These are phyloP conservation scores for Scomber colias DNA, from an alignment of 2,113 vertebrate genomes.

Conservation along the genomic window DNA sequence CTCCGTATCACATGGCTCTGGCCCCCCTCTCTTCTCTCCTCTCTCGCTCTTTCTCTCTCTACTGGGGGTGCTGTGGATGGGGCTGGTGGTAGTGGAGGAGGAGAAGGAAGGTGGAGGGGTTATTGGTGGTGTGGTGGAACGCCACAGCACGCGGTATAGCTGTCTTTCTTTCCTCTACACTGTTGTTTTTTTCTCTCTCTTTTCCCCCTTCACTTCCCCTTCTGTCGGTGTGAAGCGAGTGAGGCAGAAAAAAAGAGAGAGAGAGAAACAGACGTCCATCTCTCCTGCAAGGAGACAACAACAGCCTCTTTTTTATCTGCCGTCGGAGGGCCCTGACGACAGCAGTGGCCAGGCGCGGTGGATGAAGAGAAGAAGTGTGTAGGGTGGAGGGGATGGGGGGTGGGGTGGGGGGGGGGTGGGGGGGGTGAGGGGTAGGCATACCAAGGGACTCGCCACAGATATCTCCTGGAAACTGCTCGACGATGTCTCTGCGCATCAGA, in stretches of 20 bases:
- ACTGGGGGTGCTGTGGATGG: slow-evolving; percentile 73
- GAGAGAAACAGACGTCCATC: slow-evolving; percentile 78
- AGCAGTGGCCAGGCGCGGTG: slow-evolving; percentile 75
- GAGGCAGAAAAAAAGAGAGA: slow-evolving; percentile 47
- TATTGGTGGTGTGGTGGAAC: slow-evolving; percentile 71
- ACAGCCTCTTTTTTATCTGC: slow-evolving; percentile 81
- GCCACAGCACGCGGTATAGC: slow-evolving; percentile 67
- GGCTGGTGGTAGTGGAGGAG: slow-evolving; percentile 44
- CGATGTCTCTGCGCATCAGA: slow-evolving; percentile 82
- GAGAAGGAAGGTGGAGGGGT: slow-evolving; percentile 13
- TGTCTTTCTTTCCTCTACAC: slow-evolving; percentile 64
- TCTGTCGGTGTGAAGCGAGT: slow-evolving; percentile 73
- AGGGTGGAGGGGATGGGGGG: slow-evolving; percentile 12
- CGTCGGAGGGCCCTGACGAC: slow-evolving; percentile 78
- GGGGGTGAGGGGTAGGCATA: slow-evolving; percentile 56
- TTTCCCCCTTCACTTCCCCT: slow-evolving; percentile 54
- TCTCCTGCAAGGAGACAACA: slow-evolving; percentile 81
- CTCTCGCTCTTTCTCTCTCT: slow-evolving; percentile 61
- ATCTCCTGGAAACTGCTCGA: slow-evolving; percentile 83
- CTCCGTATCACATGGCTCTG: slow-evolving; percentile 91
- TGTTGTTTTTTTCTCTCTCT: slow-evolving; percentile 43
- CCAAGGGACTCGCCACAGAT: slow-evolving; percentile 81
- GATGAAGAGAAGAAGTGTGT: slow-evolving; percentile 75
- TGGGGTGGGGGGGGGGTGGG: slow-evolving; percentile 3
- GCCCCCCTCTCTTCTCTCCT: slow-evolving; percentile 50